Evolutionary conservation across 2,888 invertebrate genomes (phyloP).

Genomic region (Epiblema foenella): DNA sequence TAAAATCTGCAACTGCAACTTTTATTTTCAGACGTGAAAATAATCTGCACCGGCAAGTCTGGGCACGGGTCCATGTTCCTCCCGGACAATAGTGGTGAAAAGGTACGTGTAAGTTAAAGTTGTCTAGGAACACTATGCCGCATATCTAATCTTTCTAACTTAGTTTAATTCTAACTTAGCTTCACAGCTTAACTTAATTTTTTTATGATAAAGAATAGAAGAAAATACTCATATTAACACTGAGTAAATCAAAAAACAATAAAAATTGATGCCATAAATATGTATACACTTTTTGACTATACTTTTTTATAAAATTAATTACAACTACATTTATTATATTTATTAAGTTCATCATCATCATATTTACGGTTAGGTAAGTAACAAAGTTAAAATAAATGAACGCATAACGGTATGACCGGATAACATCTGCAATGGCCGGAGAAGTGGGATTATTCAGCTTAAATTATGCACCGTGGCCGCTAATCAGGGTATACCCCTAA

Average conservation of each 20-base stretch:
- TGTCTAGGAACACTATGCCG: not conserved
- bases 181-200: no score
- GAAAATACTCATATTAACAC: no score
- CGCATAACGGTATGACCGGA: not conserved
- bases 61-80: slow-evolving; percentile 95
- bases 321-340: no score
- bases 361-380: no score
- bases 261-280: no score
- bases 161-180: no score
- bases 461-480: slow-evolving; percentile 10
- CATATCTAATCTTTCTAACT: no score
- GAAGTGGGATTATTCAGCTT: slow-evolving; percentile 3
- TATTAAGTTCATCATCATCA: no score
- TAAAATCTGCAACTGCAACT: not conserved
- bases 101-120: slow-evolving; percentile 68
- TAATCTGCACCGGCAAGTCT: slow-evolving; percentile 91
- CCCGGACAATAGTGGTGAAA: slow-evolving; percentile 93
- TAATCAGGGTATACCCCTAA: slow-evolving; percentile 21
- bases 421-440: not conserved
- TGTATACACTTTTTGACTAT: no score
- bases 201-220: no score
- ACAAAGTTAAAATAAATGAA: not conserved
- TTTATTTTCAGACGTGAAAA: slow-evolving; percentile 86
- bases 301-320: no score
- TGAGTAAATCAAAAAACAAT: no score